phyloP scores from a whole-genome alignment of 53 echinoderm and acorn worm genomes.

The Luidia sarsii region DNA sequence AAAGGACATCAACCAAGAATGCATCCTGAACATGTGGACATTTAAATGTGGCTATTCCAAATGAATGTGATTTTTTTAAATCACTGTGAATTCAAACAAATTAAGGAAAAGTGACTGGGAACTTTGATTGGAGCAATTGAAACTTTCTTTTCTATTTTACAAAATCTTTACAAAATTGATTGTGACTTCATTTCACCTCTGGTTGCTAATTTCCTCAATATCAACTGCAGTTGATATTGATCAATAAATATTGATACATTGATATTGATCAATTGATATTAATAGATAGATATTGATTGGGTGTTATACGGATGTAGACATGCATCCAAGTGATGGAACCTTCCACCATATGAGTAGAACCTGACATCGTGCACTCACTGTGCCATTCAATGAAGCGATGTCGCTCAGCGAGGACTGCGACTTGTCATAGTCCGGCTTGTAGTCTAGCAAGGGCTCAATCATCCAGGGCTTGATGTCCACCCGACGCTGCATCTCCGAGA shows the following conservation, averaged over 20 bases:
- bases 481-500: slow-evolving; percentile 91
- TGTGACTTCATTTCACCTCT: too few relatives aligned
- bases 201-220: too few relatives aligned
- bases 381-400: slow-evolving; percentile 71
- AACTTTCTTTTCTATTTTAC: too few relatives aligned
- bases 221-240: neutral
- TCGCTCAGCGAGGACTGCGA: slow-evolving; percentile 89
- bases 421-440: slow-evolving; percentile 82
- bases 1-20: too few relatives aligned
- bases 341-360: neutral
- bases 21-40: too few relatives aligned
- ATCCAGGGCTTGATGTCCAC: slow-evolving; percentile 99
- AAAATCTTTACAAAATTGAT: too few relatives aligned
- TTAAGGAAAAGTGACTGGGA: too few relatives aligned
- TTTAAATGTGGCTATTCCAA: too few relatives aligned
- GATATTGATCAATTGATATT: neutral
- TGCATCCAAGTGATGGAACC: neutral
- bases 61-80: too few relatives aligned
- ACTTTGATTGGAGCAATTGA: too few relatives aligned
- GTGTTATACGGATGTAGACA: too few relatives aligned
- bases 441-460: slow-evolving; percentile 88
- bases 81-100: too few relatives aligned
- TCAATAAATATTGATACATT: neutral
- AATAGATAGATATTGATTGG: neutral
- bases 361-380: slow-evolving; percentile 46